Evolutionary conservation across 2,113 vertebrate genomes (phyloP).

Genomic region (Cervus canadensis): DNA sequence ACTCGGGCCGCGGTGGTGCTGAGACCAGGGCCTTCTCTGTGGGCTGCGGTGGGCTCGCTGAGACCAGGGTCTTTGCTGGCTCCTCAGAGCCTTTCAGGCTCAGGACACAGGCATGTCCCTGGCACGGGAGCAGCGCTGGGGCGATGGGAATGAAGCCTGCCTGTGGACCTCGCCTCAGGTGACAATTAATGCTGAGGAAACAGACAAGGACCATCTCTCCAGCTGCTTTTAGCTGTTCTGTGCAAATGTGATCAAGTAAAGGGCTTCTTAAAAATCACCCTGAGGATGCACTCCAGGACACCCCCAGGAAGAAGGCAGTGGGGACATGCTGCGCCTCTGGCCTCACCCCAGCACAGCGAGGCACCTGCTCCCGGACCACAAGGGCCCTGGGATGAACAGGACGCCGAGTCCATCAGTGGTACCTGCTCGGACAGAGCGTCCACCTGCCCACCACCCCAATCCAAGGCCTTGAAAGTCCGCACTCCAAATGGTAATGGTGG

Average conservation of each 20-base stretch:
- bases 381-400: not conserved
- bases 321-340: not conserved
- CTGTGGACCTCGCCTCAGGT: not conserved
- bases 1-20: not conserved
- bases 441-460: not conserved
- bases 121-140: not conserved
- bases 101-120: not conserved
- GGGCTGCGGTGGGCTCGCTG: not conserved
- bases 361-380: not conserved
- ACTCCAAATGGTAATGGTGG: not conserved
- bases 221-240: not conserved
- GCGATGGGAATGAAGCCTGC: not conserved
- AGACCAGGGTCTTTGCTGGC: not conserved
- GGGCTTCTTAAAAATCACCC: not conserved
- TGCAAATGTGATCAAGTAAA: not conserved
- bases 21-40: not conserved
- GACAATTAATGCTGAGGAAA: not conserved
- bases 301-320: fast-evolving
- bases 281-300: not conserved
- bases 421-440: not conserved
- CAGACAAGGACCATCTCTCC: not conserved
- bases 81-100: not conserved
- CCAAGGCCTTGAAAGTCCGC: not conserved
- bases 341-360: too few species aligned
- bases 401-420: not conserved